These are phyloP conservation scores for Argyra leucocephala DNA, from an alignment of 2,888 invertebrate species.

Conservation along the genomic window DNA sequence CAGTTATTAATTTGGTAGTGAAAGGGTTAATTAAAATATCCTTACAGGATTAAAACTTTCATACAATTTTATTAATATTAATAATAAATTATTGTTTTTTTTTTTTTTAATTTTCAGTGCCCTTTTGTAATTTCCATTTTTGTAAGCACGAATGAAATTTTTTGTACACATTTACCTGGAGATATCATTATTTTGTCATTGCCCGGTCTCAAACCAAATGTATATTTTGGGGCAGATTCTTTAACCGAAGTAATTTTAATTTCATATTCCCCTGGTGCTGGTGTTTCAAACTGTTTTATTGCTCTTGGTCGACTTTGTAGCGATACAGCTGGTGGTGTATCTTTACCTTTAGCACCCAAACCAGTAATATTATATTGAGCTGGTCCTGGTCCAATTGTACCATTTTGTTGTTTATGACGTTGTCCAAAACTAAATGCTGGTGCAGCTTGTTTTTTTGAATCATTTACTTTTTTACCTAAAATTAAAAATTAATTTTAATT, in stretches of 20 bases:
- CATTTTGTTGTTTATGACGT: conserved; percentile 48
- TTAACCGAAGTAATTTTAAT: conserved; percentile 51
- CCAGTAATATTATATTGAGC: conserved; percentile 84
- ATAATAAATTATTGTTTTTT: too few species aligned
- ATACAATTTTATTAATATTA: too few species aligned
- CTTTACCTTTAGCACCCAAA: conserved; percentile 70
- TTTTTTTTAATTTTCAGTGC: too few species aligned
- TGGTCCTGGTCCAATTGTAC: conserved; percentile 67
- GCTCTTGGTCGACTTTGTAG: conserved; percentile 61
- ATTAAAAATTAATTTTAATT: conserved; percentile 29
- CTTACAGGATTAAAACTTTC: too few species aligned
- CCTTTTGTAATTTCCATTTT: too few species aligned
- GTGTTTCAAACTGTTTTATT: conserved; percentile 50
- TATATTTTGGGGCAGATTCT: conserved; percentile 55
- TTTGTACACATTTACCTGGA: conserved; percentile 62
- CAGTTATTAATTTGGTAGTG: too few species aligned
- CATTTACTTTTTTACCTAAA: conserved; percentile 63
- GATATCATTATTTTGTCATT: conserved; percentile 52
- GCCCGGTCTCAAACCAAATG: conserved; percentile 62
- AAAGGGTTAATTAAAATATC: too few species aligned
- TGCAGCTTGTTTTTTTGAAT: conserved; percentile 66
- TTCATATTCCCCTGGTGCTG: conserved; percentile 85
- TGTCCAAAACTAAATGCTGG: conserved; percentile 78
- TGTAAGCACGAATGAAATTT: too few species aligned
- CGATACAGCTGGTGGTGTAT: conserved; percentile 66